Conservation (phyloP, 2,888 invertebrate genomes). For the Alsophila aescularia region DNA sequence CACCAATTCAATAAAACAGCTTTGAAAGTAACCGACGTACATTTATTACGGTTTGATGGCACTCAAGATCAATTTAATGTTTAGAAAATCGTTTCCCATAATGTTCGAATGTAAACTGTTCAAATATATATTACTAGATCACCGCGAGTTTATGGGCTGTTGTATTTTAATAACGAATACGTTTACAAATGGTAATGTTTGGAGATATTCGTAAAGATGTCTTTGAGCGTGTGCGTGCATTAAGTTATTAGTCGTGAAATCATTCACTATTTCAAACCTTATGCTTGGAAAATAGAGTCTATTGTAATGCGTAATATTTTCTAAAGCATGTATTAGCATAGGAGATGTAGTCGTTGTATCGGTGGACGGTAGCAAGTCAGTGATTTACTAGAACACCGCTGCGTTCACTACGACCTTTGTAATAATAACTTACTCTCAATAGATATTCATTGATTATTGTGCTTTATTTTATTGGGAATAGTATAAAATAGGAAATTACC, state of each 20-base stretch:
- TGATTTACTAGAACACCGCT: constrained; percentile 64
- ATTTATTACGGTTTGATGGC: constrained; percentile 37
- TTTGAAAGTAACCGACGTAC: constrained; percentile 47
- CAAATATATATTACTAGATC: constrained; percentile 23
- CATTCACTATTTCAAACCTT: not conserved
- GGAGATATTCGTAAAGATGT: constrained; percentile 50
- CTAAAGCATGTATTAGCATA: constrained; percentile 27
- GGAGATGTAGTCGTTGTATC: constrained; percentile 35
- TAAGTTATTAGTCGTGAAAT: constrained; percentile 12
- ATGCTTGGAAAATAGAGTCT: not conserved
- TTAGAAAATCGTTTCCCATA: constrained; percentile 22
- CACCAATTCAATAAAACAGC: constrained; percentile 43
- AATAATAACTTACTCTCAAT: constrained; percentile 46
- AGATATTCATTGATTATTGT: constrained; percentile 28
- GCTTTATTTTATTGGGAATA: constrained; percentile 11
- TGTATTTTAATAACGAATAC: constrained; percentile 24
- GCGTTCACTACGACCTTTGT: constrained; percentile 48
- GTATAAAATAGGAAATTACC: constrained; percentile 14
- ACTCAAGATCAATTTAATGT: constrained; percentile 32
- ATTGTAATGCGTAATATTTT: not conserved
- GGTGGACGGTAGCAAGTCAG: constrained; percentile 47
- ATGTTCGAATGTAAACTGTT: constrained; percentile 9
- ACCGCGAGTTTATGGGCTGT: constrained; percentile 18
- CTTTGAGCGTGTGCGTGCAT: constrained; percentile 28
- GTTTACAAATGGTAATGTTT: constrained; percentile 32